Conservation (phyloP, 2,113 vertebrate species). For the Bubalus kerabau region DNA sequence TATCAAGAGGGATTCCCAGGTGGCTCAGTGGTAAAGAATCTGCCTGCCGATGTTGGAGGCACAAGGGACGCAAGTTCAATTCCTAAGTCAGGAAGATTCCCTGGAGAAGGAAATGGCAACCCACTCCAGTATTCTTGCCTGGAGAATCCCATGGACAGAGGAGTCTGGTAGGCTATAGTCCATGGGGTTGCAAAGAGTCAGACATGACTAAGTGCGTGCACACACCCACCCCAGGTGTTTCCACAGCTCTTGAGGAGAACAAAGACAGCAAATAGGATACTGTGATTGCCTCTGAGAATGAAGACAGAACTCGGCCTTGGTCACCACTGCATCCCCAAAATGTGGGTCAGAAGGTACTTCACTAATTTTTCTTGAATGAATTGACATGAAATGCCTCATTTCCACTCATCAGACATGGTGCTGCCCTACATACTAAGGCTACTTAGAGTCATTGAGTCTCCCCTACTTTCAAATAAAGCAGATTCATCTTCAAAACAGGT, state of each 20-base stretch:
- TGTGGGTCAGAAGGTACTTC: background rate
- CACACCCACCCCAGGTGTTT: background rate
- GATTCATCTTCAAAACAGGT: background rate
- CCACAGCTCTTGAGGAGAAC: background rate
- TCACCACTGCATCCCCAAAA: background rate
- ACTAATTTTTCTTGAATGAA: conserved; percentile 27
- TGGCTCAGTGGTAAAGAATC: background rate
- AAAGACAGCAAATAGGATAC: background rate
- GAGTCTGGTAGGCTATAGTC: background rate
- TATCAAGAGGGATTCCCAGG: background rate
- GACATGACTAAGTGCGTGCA: background rate
- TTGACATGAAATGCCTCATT: conserved; percentile 26
- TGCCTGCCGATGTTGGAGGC: background rate
- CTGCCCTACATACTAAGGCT: background rate
- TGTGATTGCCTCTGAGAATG: background rate
- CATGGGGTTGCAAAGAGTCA: background rate
- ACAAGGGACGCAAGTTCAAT: background rate
- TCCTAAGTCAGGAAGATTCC: background rate
- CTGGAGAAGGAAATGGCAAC: background rate
- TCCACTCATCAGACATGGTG: background rate
- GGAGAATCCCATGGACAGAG: background rate
- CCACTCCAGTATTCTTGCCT: background rate
- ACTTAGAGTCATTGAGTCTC: conserved; percentile 4
- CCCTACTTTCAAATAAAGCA: conserved; percentile 2
- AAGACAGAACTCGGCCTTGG: background rate